These are phyloP conservation scores for Bimastos eiseni DNA, from an alignment of 2,888 invertebrate species.

Conservation along the genomic window DNA sequence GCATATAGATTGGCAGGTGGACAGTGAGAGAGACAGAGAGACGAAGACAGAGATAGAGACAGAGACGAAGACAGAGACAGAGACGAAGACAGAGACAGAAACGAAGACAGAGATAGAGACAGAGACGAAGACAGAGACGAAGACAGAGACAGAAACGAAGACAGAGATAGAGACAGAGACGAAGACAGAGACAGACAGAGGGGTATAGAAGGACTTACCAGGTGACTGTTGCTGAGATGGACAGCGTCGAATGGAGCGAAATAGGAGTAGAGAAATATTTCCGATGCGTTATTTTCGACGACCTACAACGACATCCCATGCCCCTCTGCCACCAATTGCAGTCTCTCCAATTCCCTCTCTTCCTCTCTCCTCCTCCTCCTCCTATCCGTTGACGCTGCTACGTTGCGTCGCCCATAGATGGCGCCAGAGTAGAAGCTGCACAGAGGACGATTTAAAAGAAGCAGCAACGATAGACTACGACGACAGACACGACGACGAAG, in stretches of 20 bases:
- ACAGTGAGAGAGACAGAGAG: too few relatives aligned
- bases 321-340: not conserved
- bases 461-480: too few relatives aligned
- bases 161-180: too few relatives aligned
- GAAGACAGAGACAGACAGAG: not conserved
- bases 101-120: not conserved
- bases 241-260: not conserved
- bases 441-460: too few relatives aligned
- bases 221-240: not conserved
- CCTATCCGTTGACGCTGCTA: not conserved
- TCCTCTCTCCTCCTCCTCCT: too few relatives aligned
- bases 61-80: too few relatives aligned
- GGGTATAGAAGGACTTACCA: not conserved
- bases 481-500: too few relatives aligned
- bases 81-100: not conserved
- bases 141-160: not conserved
- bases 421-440: not conserved
- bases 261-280: not conserved
- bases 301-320: not conserved
- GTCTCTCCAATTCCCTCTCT: too few relatives aligned
- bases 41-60: too few relatives aligned
- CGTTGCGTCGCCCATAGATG: not conserved
- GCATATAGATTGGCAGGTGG: too few relatives aligned
- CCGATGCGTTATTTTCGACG: slow-evolving; percentile 2
- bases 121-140: not conserved